phyloP scores from a whole-genome alignment of 2,888 invertebrate genomes.

The Tricholauxania praeusta region DNA sequence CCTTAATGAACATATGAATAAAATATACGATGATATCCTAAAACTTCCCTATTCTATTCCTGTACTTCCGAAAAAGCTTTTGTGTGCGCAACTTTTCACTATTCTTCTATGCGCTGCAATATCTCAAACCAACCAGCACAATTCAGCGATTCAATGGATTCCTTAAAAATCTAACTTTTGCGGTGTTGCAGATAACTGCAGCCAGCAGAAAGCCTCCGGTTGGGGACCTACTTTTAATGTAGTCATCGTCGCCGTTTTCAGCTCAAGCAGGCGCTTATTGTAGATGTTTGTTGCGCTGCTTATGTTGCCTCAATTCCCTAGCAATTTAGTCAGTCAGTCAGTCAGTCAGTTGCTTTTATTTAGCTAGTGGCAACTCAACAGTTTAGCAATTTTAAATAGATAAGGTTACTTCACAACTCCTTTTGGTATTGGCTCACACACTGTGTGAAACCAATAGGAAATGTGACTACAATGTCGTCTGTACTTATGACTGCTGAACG shows the following conservation, averaged over 20 bases:
- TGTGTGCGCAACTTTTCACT: too few species aligned
- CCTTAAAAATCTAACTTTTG: neutral
- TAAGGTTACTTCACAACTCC: neutral
- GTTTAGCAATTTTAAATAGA: slow-evolving; percentile 19
- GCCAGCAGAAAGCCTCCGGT: neutral
- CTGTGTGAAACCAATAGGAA: neutral
- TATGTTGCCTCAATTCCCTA: too few species aligned
- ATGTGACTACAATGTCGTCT: too few species aligned
- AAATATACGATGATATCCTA: slow-evolving; percentile 45
- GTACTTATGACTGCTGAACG: too few species aligned
- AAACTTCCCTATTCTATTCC: slow-evolving; percentile 26
- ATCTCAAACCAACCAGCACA: too few species aligned
- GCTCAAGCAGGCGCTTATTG: neutral
- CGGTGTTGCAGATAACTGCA: neutral
- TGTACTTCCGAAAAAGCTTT: neutral
- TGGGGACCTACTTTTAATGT: too few species aligned
- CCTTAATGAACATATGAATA: slow-evolving; percentile 47
- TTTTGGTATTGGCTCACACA: too few species aligned
- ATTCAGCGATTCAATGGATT: neutral
- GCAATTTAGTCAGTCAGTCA: slow-evolving; percentile 4
- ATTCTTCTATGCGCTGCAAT: too few species aligned
- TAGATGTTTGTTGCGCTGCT: neutral
- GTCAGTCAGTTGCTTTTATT: neutral
- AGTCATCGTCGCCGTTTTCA: slow-evolving; percentile 6
- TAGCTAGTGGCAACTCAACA: slow-evolving; percentile 23